Percentiles rank a stretch among this genome's conserved stretches.
Evolutionary conservation across 2,888 invertebrate genomes (phyloP).

Genomic region (Helleia helle): DNA sequence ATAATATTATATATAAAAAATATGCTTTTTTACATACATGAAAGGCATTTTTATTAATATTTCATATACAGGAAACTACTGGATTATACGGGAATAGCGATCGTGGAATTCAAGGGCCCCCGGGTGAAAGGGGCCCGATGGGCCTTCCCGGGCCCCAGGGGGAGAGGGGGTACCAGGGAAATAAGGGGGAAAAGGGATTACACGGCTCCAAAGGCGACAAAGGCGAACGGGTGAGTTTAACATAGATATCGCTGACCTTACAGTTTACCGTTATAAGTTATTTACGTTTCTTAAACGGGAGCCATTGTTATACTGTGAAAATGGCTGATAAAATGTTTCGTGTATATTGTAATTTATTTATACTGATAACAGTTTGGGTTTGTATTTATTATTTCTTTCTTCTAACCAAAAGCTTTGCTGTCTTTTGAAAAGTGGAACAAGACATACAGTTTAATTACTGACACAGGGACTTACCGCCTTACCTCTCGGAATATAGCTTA

Average conservation of each 20-base stretch:
- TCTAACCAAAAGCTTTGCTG: too few species aligned
- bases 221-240: slow-evolving; percentile 80
- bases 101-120: slow-evolving; percentile 77
- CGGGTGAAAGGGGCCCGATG: slow-evolving; percentile 79
- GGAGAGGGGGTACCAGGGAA: slow-evolving; percentile 76
- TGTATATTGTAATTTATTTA: too few species aligned
- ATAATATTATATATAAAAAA: too few species aligned
- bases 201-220: slow-evolving; percentile 78
- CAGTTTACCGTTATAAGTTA: slow-evolving; percentile 6
- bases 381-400: too few species aligned
- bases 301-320: too few species aligned
- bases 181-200: slow-evolving; percentile 76
- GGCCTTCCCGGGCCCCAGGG: slow-evolving; percentile 78
- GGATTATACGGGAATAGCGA: slow-evolving; percentile 70
- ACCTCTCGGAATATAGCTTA: too few species aligned
- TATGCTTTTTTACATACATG: too few species aligned
- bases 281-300: background rate
- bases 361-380: too few species aligned
- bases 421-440: too few species aligned
- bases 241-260: slow-evolving; percentile 8
- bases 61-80: slow-evolving; percentile 54
- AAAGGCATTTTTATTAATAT: slow-evolving; percentile 17
- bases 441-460: too few species aligned
- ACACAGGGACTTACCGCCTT: too few species aligned
- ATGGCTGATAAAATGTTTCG: too few species aligned